Percentiles rank a stretch among this genome's conserved stretches.
These are phyloP conservation scores for Dermochelys coriacea DNA, from an alignment of 2,797 vertebrate genomes.

Conservation along the genomic window DNA sequence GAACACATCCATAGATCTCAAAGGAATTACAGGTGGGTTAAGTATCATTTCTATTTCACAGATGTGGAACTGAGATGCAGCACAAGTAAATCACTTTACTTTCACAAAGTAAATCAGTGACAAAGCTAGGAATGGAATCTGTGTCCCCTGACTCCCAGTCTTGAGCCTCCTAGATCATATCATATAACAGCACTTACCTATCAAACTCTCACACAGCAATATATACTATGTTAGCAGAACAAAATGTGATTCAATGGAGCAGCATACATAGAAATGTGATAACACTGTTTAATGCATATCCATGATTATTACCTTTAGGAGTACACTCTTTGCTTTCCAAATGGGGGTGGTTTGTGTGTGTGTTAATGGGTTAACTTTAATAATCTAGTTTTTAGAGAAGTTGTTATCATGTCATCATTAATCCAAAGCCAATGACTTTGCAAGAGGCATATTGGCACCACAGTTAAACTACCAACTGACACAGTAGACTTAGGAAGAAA, in stretches of 20 bases:
- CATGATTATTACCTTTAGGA: not conserved
- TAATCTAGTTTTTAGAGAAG: not conserved
- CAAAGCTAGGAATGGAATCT: conserved; percentile 10
- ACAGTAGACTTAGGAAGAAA: not conserved
- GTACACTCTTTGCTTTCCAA: not conserved
- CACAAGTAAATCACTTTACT: no score
- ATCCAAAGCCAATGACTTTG: conserved; percentile 16
- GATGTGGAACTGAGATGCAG: not conserved
- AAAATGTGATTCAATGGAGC: not conserved
- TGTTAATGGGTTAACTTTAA: conserved; percentile 15
- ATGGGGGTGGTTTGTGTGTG: not conserved
- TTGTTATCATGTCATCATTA: not conserved
- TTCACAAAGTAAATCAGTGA: not conserved
- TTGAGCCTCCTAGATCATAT: not conserved
- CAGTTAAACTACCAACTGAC: not conserved
- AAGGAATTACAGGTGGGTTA: not conserved
- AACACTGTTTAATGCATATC: not conserved
- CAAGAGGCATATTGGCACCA: not conserved
- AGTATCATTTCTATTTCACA: not conserved
- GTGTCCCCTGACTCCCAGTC: not conserved
- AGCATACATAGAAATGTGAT: not conserved
- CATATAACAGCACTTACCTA: not conserved
- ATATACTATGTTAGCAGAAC: not conserved
- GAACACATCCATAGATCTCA: not conserved
- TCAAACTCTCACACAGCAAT: not conserved